Conservation (phyloP, 2,113 vertebrate species). For the Alligator mississippiensis region DNA sequence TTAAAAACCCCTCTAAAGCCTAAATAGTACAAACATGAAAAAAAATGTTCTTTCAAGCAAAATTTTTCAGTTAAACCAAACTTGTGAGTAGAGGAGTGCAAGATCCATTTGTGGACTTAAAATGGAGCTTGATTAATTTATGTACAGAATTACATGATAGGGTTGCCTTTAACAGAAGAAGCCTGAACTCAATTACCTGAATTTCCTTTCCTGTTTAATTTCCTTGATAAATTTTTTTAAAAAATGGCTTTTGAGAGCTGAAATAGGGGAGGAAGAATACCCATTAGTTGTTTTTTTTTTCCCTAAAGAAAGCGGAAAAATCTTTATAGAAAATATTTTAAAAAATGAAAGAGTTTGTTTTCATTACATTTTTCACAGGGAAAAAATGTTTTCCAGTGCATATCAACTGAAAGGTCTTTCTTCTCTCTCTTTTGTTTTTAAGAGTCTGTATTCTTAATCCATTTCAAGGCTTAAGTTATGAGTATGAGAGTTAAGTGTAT, state of each 20-base stretch:
- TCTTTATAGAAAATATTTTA: background rate
- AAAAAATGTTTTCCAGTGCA: background rate
- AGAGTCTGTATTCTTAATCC: background rate
- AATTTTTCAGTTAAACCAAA: no score
- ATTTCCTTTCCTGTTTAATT: background rate
- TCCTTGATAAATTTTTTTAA: background rate
- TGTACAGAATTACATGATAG: accelerated
- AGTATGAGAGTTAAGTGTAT: background rate
- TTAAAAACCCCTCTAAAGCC: no score
- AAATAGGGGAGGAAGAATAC: background rate
- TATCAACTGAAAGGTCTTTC: background rate
- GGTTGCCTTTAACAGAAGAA: background rate
- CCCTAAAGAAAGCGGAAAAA: background rate
- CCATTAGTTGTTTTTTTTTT: background rate
- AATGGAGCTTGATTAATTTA: background rate
- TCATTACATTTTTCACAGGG: background rate
- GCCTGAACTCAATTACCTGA: background rate
- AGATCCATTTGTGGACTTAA: background rate
- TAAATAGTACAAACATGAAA: no score
- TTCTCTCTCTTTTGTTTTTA: background rate
- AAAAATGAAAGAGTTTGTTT: background rate
- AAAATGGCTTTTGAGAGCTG: background rate
- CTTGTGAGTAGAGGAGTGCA: no score
- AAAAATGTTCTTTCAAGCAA: no score
- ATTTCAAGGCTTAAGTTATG: background rate